Percentiles rank a stretch among this genome's conserved stretches.
Evolutionary conservation across 2,888 invertebrate species (phyloP).

Genomic region (Spodoptera picta): DNA sequence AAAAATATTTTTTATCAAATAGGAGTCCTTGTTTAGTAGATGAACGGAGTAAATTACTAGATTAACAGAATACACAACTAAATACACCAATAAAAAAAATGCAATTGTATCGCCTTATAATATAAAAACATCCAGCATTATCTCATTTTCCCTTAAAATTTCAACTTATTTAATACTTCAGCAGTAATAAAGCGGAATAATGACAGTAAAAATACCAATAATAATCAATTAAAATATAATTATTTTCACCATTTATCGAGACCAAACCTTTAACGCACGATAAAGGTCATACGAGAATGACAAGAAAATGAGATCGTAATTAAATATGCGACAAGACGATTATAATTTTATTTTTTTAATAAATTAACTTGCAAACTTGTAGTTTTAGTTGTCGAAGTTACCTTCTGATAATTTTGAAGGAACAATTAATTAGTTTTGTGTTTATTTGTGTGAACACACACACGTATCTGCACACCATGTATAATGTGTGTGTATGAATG

Average conservation of each 20-base stretch:
- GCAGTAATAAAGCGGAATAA: neutral
- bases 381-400: conserved; percentile 54
- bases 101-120: no score
- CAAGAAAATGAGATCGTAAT: conserved; percentile 74
- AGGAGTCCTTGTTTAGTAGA: neutral
- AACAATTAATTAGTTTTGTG: conserved; percentile 71
- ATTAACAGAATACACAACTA: no score
- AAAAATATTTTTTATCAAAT: neutral
- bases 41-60: no score
- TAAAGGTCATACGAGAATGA: conserved; percentile 67
- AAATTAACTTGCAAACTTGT: conserved; percentile 69
- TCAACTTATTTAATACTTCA: neutral
- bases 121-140: no score
- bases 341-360: conserved; percentile 47
- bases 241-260: conserved; percentile 27
- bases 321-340: conserved; percentile 62
- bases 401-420: conserved; percentile 65
- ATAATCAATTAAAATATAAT: conserved; percentile 12
- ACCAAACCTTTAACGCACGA: conserved; percentile 50
- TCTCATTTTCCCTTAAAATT: neutral
- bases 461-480: no score
- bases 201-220: neutral
- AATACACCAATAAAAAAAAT: no score
- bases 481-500: conserved; percentile 35
- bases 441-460: conserved; percentile 53